Percentiles rank a stretch among this genome's conserved stretches.
Evolutionary conservation across 2,113 vertebrate species (phyloP).

Genomic region (Nycticebus coucang): DNA sequence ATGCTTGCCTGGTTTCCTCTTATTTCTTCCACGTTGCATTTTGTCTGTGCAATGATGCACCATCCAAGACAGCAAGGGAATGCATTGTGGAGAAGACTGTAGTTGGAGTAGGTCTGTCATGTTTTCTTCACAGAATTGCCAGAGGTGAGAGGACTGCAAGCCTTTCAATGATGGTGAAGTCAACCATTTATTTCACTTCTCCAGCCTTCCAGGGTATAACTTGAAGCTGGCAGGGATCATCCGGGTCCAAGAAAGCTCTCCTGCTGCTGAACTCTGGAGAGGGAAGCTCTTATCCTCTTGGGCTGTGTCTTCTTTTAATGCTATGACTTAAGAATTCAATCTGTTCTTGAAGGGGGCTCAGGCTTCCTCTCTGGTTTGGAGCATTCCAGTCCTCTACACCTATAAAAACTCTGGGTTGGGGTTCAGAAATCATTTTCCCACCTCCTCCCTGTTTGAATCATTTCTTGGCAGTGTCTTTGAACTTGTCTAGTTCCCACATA

Average conservation of each 20-base stretch:
- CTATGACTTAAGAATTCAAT: neutral
- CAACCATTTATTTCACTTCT: neutral
- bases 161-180: neutral
- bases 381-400: neutral
- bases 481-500: neutral
- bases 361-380: neutral
- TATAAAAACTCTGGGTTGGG: neutral
- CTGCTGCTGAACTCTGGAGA: fast-evolving
- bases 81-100: neutral
- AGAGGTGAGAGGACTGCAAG: neutral
- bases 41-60: neutral
- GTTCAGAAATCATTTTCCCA: neutral
- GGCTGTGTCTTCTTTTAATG: neutral
- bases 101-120: neutral
- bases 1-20: neutral
- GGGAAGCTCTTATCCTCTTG: neutral
- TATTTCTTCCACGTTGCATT: neutral
- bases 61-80: neutral
- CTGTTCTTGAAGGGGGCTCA: neutral
- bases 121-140: neutral
- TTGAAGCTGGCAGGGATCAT: neutral
- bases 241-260: neutral
- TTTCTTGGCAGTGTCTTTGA: neutral
- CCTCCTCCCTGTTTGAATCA: neutral
- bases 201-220: neutral